Base-by-base conservation (phyloP, 2,888 invertebrate genomes). In the Polia nebulosa region DNA sequence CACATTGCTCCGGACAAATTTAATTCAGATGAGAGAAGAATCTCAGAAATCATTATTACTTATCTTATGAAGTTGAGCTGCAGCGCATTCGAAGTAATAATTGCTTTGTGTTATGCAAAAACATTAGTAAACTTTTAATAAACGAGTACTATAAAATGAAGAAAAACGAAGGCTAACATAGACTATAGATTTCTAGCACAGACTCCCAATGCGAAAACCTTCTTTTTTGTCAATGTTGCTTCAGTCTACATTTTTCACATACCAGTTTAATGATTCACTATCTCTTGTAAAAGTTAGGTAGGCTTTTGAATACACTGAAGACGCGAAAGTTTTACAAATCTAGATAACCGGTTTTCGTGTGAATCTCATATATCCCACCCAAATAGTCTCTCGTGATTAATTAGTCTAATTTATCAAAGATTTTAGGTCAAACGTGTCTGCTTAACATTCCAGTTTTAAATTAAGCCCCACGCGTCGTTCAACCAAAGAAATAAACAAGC, bases 1-100 rank as follows among this genome's bases (percentile, higher is more conserved):
- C 90, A 89, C 89, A 89, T 89, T 85, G 85, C 88, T 81, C 68
- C 77, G 88, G 85, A 89, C 85, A 88, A 90, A 91, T 91, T 91
- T 88, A 90, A 91, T 90, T 84, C 82, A 84, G 85, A 87, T 81
- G 84, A 87, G 83, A 78, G 79, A 81, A 83, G 80, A 78, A 84
- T 79, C 81, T 83, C 81, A 78, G 69, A 78, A 77, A 82, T 83
- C 56, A 73, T 78, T 75, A 78, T 76, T 78, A 74, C 66, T 61
- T 63, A 70, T 77, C 67, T 78, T 80, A 67, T 59, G 49, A 72
- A 72, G 32, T 63, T 64, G n/a, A 66, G 44, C 32, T 74, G 61
- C 47, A 60, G 17, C 34, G 56, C 55, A 74, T 66, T 80, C 25
- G 39, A 51, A 52, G 51, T 52, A 44, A 51, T 57, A 69, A 65